A percentile compares a stretch with the other conserved stretches of the same genome.
phyloP scores from a whole-genome alignment of 2,888 invertebrate genomes.

The Allolobophora icterica region DNA sequence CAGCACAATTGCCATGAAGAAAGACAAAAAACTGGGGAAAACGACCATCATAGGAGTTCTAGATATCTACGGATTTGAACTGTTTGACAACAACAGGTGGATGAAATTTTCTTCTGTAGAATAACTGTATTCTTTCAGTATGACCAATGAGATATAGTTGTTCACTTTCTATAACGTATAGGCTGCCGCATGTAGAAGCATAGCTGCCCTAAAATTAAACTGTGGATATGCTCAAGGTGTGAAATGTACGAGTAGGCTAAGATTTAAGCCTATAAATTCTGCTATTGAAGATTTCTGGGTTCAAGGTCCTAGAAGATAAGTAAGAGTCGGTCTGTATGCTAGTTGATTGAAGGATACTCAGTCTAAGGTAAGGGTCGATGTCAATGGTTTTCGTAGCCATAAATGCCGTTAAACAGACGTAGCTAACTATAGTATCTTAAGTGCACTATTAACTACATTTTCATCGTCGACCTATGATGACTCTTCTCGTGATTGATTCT shows the following conservation, averaged over 20 bases:
- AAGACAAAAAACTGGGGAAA: constrained; percentile 68
- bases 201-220: not conserved
- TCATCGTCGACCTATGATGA: too few relatives aligned
- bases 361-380: not conserved
- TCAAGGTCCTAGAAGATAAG: not conserved
- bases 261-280: not conserved
- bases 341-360: not conserved
- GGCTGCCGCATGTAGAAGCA: not conserved
- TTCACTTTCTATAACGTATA: not conserved
- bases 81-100: constrained; percentile 88
- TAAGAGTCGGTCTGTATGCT: not conserved
- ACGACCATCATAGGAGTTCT: constrained; percentile 89
- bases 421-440: not conserved
- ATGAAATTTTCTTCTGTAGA: not conserved
- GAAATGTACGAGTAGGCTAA: not conserved
- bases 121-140: not conserved
- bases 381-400: not conserved
- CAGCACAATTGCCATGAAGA: constrained; percentile 82
- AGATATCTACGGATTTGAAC: constrained; percentile 98
- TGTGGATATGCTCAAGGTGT: not conserved
- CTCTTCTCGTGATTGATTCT: not conserved
- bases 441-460: too few relatives aligned
- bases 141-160: not conserved
- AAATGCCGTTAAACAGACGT: not conserved
- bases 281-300: not conserved